Evolutionary conservation across 2,797 vertebrate species (phyloP).

Genomic region (Pangasius mekongensis): DNA sequence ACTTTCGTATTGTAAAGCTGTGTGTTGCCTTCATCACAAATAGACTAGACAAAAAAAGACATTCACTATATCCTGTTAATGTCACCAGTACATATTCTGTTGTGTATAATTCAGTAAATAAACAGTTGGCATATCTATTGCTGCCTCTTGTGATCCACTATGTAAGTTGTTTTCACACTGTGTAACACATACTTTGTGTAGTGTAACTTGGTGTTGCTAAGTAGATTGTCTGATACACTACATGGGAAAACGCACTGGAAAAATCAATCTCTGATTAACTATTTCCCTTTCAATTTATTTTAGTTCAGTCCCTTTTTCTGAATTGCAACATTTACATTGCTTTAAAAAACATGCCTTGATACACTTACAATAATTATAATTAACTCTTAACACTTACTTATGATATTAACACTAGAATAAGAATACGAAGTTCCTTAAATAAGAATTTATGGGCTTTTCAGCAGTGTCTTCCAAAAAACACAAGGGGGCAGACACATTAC

Average conservation of each 20-base stretch:
- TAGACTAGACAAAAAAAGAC: neutral
- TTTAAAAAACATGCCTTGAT: neutral
- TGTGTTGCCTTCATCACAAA: neutral
- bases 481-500: constrained; percentile 51
- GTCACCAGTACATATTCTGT: too few relatives aligned
- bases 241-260: neutral
- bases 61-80: neutral
- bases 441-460: neutral
- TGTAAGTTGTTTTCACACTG: neutral
- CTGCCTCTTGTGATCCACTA: neutral
- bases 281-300: neutral
- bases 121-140: neutral
- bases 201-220: neutral
- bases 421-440: too few relatives aligned
- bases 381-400: neutral
- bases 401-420: neutral
- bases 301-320: neutral
- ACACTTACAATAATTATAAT: neutral
- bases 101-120: neutral
- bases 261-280: neutral
- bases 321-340: neutral
- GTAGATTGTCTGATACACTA: neutral
- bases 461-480: constrained; percentile 14
- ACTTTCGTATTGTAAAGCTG: constrained; percentile 1
- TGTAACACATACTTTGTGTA: neutral